These are phyloP conservation scores for Campylomormyrus numenius DNA, from an alignment of 2,113 vertebrate genomes.

Conservation along the genomic window DNA sequence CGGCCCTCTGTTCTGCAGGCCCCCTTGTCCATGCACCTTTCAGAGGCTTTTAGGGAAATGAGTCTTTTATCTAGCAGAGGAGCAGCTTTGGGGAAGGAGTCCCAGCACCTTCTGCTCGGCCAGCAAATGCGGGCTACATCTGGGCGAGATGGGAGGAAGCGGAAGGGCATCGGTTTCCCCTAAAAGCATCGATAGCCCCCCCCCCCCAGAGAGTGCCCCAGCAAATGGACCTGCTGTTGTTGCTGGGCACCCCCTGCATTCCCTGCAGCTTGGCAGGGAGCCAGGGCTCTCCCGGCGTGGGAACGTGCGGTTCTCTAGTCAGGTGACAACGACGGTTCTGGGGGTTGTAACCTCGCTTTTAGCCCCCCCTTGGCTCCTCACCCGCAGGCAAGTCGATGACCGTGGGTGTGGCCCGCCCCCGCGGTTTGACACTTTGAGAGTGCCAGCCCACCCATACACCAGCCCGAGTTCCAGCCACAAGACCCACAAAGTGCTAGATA, in stretches of 20 bases:
- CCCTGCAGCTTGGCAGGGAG: neutral
- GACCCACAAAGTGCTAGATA: neutral
- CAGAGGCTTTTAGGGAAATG: slow-evolving; percentile 11
- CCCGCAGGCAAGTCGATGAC: neutral
- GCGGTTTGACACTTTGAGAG: neutral
- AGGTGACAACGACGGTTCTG: neutral
- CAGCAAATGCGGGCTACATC: neutral
- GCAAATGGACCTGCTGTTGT: neutral
- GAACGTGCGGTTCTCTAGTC: neutral
- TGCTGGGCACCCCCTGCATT: neutral
- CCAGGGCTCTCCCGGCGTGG: neutral
- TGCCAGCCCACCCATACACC: neutral
- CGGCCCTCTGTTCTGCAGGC: neutral
- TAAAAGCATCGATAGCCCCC: neutral
- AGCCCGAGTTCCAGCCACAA: neutral
- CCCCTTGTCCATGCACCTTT: neutral
- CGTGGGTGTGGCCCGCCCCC: neutral
- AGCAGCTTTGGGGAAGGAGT: neutral
- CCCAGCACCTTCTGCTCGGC: neutral
- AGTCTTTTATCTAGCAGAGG: neutral
- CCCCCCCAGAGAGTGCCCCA: neutral
- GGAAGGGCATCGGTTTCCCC: neutral
- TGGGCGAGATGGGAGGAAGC: neutral
- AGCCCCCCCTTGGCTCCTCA: neutral
- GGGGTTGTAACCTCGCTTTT: neutral